Percentiles rank a stretch among this genome's conserved stretches.
Evolutionary conservation across 2,888 invertebrate species (phyloP).

Genomic region (Callyntrura sp.): DNA sequence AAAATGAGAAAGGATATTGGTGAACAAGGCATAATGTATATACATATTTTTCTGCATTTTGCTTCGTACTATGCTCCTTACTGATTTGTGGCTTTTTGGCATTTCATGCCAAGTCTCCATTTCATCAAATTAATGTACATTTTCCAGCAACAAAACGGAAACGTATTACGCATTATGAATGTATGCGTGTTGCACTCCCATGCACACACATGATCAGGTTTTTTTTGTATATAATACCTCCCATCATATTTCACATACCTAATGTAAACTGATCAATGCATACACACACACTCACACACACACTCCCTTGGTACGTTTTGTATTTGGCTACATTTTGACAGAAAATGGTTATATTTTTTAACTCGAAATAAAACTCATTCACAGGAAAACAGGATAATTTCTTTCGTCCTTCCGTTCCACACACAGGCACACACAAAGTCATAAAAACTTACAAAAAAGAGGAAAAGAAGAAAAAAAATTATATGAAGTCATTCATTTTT

Average conservation of each 20-base stretch:
- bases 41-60: too few species aligned
- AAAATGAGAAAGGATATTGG: slow-evolving; percentile 36
- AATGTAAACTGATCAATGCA: neutral
- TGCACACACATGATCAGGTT: too few species aligned
- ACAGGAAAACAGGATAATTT: slow-evolving; percentile 55
- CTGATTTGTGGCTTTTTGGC: slow-evolving; percentile 63
- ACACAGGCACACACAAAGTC: too few species aligned
- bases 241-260: slow-evolving; percentile 3
- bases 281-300: too few species aligned
- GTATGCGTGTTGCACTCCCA: too few species aligned
- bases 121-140: slow-evolving; percentile 69
- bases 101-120: slow-evolving; percentile 69
- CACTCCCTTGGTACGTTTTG: too few species aligned
- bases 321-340: slow-evolving; percentile 23
- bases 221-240: slow-evolving; percentile 22
- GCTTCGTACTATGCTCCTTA: too few species aligned
- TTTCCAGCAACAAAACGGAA: too few species aligned
- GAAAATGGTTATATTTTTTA: slow-evolving; percentile 41
- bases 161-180: too few species aligned
- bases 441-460: slow-evolving; percentile 42
- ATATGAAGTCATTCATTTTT: slow-evolving; percentile 62
- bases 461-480: slow-evolving; percentile 11
- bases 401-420: slow-evolving; percentile 58
- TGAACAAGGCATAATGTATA: slow-evolving; percentile 36
- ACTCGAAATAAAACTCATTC: slow-evolving; percentile 20